Percentiles rank a stretch among this genome's conserved stretches.
phyloP scores from a whole-genome alignment of 1,140 invertebrate species.

The Drosophila suzukii region DNA sequence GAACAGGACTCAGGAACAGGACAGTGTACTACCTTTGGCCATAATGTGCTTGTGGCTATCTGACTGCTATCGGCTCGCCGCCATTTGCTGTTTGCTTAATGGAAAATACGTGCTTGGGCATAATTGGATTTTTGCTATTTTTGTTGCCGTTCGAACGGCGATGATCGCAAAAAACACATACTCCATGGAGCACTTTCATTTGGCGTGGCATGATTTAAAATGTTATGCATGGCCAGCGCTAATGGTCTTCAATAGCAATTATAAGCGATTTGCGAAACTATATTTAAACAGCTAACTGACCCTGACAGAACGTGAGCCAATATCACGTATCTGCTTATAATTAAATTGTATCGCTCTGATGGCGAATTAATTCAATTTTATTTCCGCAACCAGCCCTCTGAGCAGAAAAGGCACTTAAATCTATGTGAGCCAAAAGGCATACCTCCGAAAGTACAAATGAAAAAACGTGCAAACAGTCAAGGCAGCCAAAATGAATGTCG shows the following conservation, averaged over 20 bases:
- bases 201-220: slow-evolving; percentile 50
- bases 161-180: slow-evolving; percentile 41
- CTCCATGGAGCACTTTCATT: slow-evolving; percentile 26
- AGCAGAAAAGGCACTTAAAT: slow-evolving; percentile 28
- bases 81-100: slow-evolving; percentile 70
- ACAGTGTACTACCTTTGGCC: slow-evolving; percentile 33
- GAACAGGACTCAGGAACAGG: slow-evolving; percentile 9
- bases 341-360: slow-evolving; percentile 41
- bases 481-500: slow-evolving; percentile 33
- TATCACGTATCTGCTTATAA: slow-evolving; percentile 40
- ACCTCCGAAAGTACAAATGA: slow-evolving; percentile 40
- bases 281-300: slow-evolving; percentile 21
- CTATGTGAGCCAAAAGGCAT: slow-evolving; percentile 22
- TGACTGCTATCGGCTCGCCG: slow-evolving; percentile 37
- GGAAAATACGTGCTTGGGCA: slow-evolving; percentile 74
- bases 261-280: slow-evolving; percentile 12
- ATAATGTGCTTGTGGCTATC: slow-evolving; percentile 56
- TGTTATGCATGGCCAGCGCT: slow-evolving; percentile 52
- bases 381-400: slow-evolving; percentile 11
- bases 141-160: slow-evolving; percentile 38
- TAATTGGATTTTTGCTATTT: slow-evolving; percentile 73
- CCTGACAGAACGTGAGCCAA: slow-evolving; percentile 6
- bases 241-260: slow-evolving; percentile 54
- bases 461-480: slow-evolving; percentile 42
- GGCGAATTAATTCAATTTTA: slow-evolving; percentile 51